phyloP scores from a whole-genome alignment of 2,888 invertebrate genomes.

The Troides oblongomaculatus region DNA sequence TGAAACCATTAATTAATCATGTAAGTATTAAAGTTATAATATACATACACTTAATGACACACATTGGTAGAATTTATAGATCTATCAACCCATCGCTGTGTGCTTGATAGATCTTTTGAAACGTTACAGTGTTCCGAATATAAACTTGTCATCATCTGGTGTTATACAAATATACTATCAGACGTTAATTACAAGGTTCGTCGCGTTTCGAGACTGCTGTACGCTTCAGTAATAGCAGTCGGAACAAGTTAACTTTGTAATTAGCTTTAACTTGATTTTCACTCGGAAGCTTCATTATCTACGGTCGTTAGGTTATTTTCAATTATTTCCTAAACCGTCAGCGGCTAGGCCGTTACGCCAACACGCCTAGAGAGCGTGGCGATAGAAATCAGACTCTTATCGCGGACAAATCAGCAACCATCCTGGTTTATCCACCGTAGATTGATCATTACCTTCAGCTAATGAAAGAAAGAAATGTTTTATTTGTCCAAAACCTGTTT shows the following conservation, averaged over 20 bases:
- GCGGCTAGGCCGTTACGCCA: conserved; percentile 7
- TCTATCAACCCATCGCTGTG: not conserved
- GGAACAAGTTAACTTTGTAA: not conserved
- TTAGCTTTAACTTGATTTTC: conserved; percentile 3
- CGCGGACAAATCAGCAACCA: conserved; percentile 18
- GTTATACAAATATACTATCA: not conserved
- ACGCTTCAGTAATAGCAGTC: not conserved
- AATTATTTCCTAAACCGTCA: conserved; percentile 11
- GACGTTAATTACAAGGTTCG: conserved; percentile 1
- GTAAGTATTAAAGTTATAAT: too few species aligned
- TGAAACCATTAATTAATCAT: too few species aligned
- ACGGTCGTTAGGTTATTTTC: conserved; percentile 9
- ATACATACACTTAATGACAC: too few species aligned
- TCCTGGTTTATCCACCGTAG: conserved; percentile 20
- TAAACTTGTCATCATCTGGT: not conserved
- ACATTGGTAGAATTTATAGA: too few species aligned
- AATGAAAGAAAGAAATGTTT: not conserved
- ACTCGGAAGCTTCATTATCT: conserved; percentile 3
- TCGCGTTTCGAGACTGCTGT: not conserved
- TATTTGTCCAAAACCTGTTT: too few species aligned
- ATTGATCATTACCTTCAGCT: conserved; percentile 6
- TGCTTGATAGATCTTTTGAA: not conserved
- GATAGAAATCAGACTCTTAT: conserved; percentile 23
- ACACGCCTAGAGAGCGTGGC: conserved; percentile 32
- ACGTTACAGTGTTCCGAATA: not conserved